Base-by-base conservation (phyloP, 2,113 vertebrate genomes). In the Phalacrocorax aristotelis region DNA sequence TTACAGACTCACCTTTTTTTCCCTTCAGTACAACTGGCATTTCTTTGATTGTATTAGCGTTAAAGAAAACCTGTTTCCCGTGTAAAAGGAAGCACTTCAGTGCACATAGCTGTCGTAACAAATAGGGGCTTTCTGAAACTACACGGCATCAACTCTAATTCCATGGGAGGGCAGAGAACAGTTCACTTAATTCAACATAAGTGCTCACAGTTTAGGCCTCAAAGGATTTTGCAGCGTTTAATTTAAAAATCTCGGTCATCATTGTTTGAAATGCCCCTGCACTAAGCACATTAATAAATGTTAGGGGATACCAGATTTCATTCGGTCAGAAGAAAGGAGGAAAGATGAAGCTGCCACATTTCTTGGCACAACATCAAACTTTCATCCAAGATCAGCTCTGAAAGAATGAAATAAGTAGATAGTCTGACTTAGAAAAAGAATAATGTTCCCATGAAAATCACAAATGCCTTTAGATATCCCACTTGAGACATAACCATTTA, bases 401-500 rank as follows among this genome's bases (percentile, higher is more conserved):
- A 89, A 87, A 91, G 61, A 95, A 82, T 21, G 7, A 87, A 80
- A 89, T 62, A 40, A 36, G 58, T 36, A 79, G 49, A n/a, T 5
- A 62, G 14, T 44, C 52, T 55, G 84, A 77, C 84, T 36, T 36
- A 49, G 76, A 66, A 76, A 54, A 89, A 69, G 61, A 93, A 72
- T 11, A 82, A 52, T 1, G 25, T 76, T 96, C 89, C 91, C 55
- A 91, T 42, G 74, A 91, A 92, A 89, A 70, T 74, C 66, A 95
- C 66, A 87, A 84, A 87, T 26, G 74, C 78, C 80, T 88, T 84
- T 52, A 77, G 66, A 82, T 82, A 91, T 54, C 65, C 77, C 91
- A 90, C 71, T 62, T 83, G 83, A 96, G 92, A 84, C 51, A 13
- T 3, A 82, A 11, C 77, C 92, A 82, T 95, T 91, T 94, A 69